Evolutionary conservation across 2,888 invertebrate species (phyloP), one percentile per base, ranked within the genome.

Genomic region (Lepidocyrtinus sp.): DNA sequence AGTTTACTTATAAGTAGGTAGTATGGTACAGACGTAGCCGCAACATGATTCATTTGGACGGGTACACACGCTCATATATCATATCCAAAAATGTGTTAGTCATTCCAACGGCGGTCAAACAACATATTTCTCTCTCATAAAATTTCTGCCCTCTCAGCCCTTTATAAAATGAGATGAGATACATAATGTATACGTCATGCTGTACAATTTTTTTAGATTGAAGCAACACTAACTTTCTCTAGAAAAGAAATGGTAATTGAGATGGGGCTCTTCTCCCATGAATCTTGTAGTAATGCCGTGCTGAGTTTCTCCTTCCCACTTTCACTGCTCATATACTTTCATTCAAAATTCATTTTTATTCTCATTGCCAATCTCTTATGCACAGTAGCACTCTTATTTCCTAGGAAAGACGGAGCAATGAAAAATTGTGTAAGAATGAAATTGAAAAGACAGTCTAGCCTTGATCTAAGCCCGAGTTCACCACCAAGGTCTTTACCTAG

Each of bases 321-420:
- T 26, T 65, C 25, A 26, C 64, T 17, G 5, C 46, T 22, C 27
- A 55, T 69, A 69, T 36, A 69, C 62, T 72, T 72, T 62, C 81
- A 75, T 81, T 75, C 72, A 81, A 75, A 75, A 75, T 75, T 75
- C 75, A 75, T 71, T 62, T 71, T 65, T 50, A 50, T 59, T 67
- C 50, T 45, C 27, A 61, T 67, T 70, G 45, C 62, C 45, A 59
- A 59, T 59, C 59, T 21, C 59, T 21, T 59, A 59, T 59, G 19
- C 59, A 59, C 45, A 61, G 12, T 26, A 46, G 67, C 21, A 46
- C 45, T 36, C 27, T 7, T 50, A 15, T 50, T 50, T n/a, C n/a
- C n/a, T n/a, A n/a, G n/a, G n/a, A n/a, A n/a, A n/a, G n/a, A n/a
- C n/a, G n/a, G 17, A 50, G 50, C 36, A 36, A 55, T n/a, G 59